Conservation (phyloP, 2,113 vertebrate genomes). For the rat (Rattus norvegicus) region GRCr8 NC_086019.1:9991001-9991500, state of each 20-base stretch:
- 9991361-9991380: conserved; percentile 68
- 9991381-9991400: conserved; percentile 2
- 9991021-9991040: not conserved
- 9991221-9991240: conserved; percentile 27
- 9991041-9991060: not conserved
- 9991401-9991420: not conserved
- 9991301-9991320: conserved; percentile 61
- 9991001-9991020: not conserved
- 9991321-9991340: conserved; percentile 61
- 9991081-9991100: not conserved
- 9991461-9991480: not conserved
- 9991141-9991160: conserved; percentile 5
- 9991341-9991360: conserved; percentile 64
- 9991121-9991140: not conserved
- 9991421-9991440: not conserved
- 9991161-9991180: conserved; percentile 7
- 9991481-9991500: not conserved
- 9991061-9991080: too few relatives aligned
- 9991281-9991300: conserved; percentile 75
- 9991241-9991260: conserved; percentile 15
- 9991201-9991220: not conserved
- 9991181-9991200: conserved; percentile 7
- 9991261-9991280: not conserved
- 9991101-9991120: not conserved
- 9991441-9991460: not conserved